Conservation (phyloP, 2,888 invertebrate genomes). For the Pyrocoelia pectoralis region DNA sequence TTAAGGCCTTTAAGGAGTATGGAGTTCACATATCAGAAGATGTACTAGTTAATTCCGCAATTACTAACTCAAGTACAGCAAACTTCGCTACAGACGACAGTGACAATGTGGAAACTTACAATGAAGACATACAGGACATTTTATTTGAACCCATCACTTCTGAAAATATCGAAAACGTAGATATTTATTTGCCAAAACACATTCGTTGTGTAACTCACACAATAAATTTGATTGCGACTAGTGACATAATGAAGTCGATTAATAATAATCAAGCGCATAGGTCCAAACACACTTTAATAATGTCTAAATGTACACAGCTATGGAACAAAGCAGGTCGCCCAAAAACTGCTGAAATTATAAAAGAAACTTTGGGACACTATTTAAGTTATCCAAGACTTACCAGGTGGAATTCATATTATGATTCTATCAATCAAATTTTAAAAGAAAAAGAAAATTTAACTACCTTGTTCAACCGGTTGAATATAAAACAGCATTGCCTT, state of each 20-base stretch:
- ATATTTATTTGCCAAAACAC: constrained; percentile 23
- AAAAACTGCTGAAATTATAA: neutral
- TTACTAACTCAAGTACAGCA: no score
- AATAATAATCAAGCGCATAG: neutral
- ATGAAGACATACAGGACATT: no score
- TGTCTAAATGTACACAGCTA: neutral
- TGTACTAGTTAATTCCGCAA: no score
- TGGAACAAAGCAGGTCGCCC: constrained; percentile 11
- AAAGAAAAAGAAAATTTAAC: neutral
- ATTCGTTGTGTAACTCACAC: constrained; percentile 12
- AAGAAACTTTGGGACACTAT: neutral
- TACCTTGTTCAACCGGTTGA: neutral
- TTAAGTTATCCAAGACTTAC: neutral
- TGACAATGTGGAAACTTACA: no score
- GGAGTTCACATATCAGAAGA: no score
- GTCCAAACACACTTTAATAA: neutral
- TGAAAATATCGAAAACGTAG: no score
- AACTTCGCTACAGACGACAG: no score
- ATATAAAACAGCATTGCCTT: neutral
- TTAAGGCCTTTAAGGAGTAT: no score
- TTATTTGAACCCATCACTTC: no score
- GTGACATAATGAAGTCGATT: neutral
- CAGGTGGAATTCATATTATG: neutral
- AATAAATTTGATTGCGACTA: constrained; percentile 10
- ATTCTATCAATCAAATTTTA: neutral